Evolutionary conservation across 2,888 invertebrate genomes (phyloP).

Genomic region (Tenodera sinensis): DNA sequence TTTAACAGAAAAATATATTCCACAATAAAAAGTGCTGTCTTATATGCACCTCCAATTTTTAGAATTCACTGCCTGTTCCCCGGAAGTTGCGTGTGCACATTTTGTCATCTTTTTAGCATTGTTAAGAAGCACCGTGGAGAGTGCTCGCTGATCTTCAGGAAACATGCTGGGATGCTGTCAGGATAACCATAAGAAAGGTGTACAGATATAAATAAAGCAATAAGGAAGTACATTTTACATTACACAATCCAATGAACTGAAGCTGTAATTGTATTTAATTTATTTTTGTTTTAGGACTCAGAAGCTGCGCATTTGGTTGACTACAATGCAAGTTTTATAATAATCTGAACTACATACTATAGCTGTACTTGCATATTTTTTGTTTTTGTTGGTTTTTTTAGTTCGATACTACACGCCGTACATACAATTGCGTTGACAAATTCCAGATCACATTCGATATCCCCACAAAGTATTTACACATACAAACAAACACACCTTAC

Average conservation of each 20-base stretch:
- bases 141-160: too few species aligned
- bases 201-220: too few species aligned
- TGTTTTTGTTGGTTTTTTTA: not conserved
- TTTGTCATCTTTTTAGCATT: too few species aligned
- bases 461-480: not conserved
- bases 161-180: too few species aligned
- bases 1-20: too few species aligned
- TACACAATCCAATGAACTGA: not conserved
- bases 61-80: too few species aligned
- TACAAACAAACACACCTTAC: not conserved
- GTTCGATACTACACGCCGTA: not conserved
- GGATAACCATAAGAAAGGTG: too few species aligned
- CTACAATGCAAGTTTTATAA: not conserved
- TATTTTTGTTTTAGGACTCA: not conserved
- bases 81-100: too few species aligned
- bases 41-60: too few species aligned
- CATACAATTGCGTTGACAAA: not conserved
- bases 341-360: not conserved
- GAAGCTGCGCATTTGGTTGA: not conserved
- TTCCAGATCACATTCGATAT: not conserved
- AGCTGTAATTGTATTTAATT: not conserved
- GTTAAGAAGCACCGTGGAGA: too few species aligned
- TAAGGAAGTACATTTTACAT: too few species aligned
- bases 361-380: not conserved
- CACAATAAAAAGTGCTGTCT: too few species aligned